These are phyloP conservation scores for Setipinna tenuifilis DNA, from an alignment of 2,797 vertebrate genomes.

Conservation along the genomic window DNA sequence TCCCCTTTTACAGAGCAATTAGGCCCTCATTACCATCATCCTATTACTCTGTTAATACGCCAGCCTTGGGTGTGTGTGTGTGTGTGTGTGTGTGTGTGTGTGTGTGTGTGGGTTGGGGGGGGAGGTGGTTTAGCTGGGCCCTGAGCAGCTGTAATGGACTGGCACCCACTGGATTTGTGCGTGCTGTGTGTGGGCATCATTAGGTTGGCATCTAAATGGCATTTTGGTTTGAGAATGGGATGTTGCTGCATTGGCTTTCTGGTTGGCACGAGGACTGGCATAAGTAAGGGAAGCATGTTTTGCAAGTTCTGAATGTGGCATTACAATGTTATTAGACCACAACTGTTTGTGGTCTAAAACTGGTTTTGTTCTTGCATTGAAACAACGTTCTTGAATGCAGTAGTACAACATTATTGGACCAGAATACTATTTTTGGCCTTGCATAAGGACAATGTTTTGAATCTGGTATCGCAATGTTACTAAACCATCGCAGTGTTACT, in stretches of 20 bases:
- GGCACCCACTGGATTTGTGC: not conserved
- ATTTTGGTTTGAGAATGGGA: not conserved
- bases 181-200: not conserved
- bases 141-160: not conserved
- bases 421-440: too few relatives aligned
- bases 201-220: not conserved
- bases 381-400: too few relatives aligned
- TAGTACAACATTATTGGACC: too few relatives aligned
- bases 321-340: not conserved
- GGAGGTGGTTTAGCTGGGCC: not conserved
- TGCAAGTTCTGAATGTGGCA: not conserved
- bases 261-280: not conserved
- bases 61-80: not conserved
- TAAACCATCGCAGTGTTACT: not conserved
- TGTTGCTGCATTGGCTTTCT: not conserved
- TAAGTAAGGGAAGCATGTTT: not conserved
- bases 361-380: too few relatives aligned
- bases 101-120: too few relatives aligned
- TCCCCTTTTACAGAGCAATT: not conserved
- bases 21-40: not conserved
- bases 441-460: not conserved
- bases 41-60: not conserved
- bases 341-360: too few relatives aligned
- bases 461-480: not conserved
- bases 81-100: too few relatives aligned